Evolutionary conservation across 2,797 vertebrate species (phyloP).

Genomic region (Knipowitschia caucasica): DNA sequence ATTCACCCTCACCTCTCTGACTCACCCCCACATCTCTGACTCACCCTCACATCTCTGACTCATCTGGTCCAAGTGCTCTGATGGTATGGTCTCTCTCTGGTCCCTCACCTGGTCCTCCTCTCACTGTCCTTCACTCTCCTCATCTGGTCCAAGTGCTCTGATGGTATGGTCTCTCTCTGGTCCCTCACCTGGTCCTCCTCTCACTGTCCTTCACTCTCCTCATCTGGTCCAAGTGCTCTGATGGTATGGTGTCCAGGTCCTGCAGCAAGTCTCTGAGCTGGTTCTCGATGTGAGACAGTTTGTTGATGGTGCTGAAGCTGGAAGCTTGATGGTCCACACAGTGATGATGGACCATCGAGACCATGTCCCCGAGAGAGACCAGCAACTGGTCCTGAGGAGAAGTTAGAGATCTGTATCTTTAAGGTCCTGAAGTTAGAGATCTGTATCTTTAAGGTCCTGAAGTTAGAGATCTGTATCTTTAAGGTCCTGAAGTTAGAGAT

Average conservation of each 20-base stretch:
- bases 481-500: constrained; percentile 72
- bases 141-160: constrained; percentile 68
- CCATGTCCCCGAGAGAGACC: constrained; percentile 76
- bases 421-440: not conserved
- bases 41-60: too few relatives aligned
- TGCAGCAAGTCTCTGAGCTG: constrained; percentile 79
- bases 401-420: too few relatives aligned
- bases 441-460: too few relatives aligned
- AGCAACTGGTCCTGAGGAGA: constrained; percentile 79
- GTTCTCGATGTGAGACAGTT: constrained; percentile 83
- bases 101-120: constrained; percentile 74
- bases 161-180: constrained; percentile 61
- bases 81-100: not conserved
- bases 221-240: constrained; percentile 68
- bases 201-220: constrained; percentile 84
- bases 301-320: constrained; percentile 81
- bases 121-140: constrained; percentile 84
- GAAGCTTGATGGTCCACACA: constrained; percentile 77
- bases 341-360: constrained; percentile 79
- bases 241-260: constrained; percentile 78
- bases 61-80: too few relatives aligned
- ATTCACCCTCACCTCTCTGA: too few relatives aligned
- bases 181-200: constrained; percentile 74
- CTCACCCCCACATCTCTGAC: too few relatives aligned
- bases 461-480: constrained; percentile 70